Evolutionary conservation across 2,888 invertebrate genomes (phyloP).

Genomic region (Leistus spinibarbis): DNA sequence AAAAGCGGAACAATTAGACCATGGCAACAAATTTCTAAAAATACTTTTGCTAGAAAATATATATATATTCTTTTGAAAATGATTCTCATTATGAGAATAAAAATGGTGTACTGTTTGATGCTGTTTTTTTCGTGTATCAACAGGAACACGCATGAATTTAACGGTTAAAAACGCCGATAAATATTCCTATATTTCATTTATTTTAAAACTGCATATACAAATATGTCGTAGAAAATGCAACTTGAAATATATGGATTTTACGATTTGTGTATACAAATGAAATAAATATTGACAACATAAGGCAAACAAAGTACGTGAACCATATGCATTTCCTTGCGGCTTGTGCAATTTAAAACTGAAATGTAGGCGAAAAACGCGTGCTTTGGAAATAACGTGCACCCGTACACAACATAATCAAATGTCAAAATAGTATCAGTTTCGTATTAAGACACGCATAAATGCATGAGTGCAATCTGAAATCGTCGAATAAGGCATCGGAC

Average conservation of each 20-base stretch:
- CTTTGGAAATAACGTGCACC: slow-evolving; percentile 32
- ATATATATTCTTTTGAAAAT: neutral
- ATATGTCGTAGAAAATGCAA: neutral
- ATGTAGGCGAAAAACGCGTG: slow-evolving; percentile 13
- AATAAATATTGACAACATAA: slow-evolving; percentile 20
- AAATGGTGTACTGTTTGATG: neutral
- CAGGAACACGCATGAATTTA: slow-evolving; percentile 22
- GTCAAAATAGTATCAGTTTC: neutral
- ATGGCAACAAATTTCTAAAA: slow-evolving; percentile 12
- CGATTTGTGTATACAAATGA: neutral
- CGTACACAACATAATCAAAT: slow-evolving; percentile 20
- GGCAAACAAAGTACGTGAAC: neutral
- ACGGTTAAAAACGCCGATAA: slow-evolving; percentile 11
- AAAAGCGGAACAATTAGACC: neutral
- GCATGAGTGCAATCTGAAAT: neutral
- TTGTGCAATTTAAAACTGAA: slow-evolving; percentile 23
- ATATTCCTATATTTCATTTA: neutral
- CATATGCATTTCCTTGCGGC: neutral
- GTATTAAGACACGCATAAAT: too few species aligned
- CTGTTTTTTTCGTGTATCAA: neutral
- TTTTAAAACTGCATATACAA: neutral
- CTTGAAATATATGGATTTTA: neutral
- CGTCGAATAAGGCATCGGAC: neutral
- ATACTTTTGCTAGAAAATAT: neutral
- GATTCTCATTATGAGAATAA: neutral